Evolutionary conservation across 1,140 invertebrate genomes (phyloP).

Genomic region (Drosophila fuyamai): DNA sequence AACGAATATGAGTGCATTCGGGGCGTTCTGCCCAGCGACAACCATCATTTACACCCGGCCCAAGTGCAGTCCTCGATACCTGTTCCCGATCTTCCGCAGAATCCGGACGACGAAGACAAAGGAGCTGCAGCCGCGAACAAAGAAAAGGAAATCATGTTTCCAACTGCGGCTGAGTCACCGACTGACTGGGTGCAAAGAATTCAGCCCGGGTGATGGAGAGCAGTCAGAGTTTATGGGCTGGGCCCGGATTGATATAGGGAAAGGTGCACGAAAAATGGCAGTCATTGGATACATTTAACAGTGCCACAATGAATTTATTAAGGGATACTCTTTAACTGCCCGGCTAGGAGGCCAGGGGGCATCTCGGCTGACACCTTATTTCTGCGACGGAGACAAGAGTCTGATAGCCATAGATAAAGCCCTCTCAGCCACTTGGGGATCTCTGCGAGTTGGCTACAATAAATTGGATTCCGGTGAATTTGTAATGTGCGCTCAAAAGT

Average conservation of each 20-base stretch:
- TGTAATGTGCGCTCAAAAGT: constrained; percentile 79
- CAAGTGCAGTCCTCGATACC: neutral
- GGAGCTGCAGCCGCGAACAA: constrained; percentile 21
- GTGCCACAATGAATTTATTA: constrained; percentile 23
- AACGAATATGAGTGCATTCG: constrained; percentile 10
- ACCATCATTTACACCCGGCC: constrained; percentile 16
- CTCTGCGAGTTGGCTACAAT: constrained; percentile 50
- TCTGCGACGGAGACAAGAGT: constrained; percentile 22
- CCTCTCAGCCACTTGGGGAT: constrained; percentile 38
- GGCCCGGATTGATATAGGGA: constrained; percentile 18
- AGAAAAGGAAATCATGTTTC: constrained; percentile 15
- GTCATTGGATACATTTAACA: constrained; percentile 20
- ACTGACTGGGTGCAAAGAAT: constrained; percentile 15
- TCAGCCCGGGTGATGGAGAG: constrained; percentile 22
- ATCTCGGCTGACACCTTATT: neutral
- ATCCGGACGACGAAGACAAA: constrained; percentile 1
- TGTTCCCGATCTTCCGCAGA: constrained; percentile 22
- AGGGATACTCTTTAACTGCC: neutral
- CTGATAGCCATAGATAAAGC: constrained; percentile 68
- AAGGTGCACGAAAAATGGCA: constrained; percentile 6
- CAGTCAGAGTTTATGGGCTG: constrained; percentile 28
- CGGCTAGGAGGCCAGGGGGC: neutral
- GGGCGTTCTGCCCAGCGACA: neutral
- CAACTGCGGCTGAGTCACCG: constrained; percentile 20
- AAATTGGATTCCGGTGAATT: constrained; percentile 80